Evolutionary conservation across 1,140 invertebrate species (phyloP).

Genomic region (Polyergus mexicanus): DNA sequence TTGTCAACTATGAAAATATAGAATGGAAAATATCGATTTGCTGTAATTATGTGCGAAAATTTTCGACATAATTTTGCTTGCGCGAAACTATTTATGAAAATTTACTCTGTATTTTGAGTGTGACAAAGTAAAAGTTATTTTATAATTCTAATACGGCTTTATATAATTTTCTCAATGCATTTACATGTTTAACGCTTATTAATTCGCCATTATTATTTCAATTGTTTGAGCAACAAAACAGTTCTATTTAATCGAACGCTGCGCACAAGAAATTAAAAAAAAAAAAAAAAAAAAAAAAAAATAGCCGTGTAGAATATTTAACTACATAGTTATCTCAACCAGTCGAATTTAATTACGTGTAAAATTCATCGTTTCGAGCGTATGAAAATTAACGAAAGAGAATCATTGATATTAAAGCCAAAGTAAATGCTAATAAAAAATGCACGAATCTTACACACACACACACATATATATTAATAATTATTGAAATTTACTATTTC

Average conservation of each 20-base stretch:
- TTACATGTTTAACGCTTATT: not conserved
- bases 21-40: not conserved
- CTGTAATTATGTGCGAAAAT: slow-evolving; percentile 5
- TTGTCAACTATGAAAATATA: not conserved
- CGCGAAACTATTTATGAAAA: slow-evolving; percentile 13
- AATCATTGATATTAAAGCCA: not conserved
- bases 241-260: slow-evolving; percentile 8
- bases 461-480: not conserved
- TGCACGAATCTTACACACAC: not conserved
- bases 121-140: slow-evolving; percentile 23
- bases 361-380: not conserved
- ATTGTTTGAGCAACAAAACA: slow-evolving; percentile 12
- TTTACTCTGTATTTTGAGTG: not conserved
- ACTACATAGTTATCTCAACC: not conserved
- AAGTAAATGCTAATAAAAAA: slow-evolving; percentile 17
- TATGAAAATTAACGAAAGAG: not conserved
- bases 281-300: slow-evolving; percentile 43
- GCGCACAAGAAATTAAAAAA: slow-evolving; percentile 17
- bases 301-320: slow-evolving; percentile 18
- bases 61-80: not conserved
- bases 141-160: slow-evolving; percentile 30
- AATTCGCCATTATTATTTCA: slow-evolving; percentile 17
- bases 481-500: not conserved
- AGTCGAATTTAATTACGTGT: not conserved
- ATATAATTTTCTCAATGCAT: not conserved